Evolutionary conservation across 2,113 vertebrate genomes (phyloP).

Genomic region (Elaphurus davidianus): DNA sequence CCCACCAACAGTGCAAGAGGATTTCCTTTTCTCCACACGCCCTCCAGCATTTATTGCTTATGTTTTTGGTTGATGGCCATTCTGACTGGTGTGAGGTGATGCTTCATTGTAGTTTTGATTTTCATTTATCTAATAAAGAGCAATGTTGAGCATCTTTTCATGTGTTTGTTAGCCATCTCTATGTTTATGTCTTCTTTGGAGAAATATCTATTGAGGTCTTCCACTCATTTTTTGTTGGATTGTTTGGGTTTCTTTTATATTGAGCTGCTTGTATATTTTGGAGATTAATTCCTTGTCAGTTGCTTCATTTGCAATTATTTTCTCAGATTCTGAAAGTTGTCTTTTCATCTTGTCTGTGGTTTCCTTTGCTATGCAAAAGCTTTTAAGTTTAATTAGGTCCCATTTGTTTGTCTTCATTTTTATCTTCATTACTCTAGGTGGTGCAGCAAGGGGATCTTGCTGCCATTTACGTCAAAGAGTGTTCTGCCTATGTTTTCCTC

Average conservation of each 20-base stretch:
- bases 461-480: background rate
- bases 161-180: background rate
- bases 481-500: background rate
- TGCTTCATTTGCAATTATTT: background rate
- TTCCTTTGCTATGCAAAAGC: background rate
- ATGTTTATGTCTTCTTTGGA: background rate
- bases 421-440: background rate
- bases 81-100: background rate
- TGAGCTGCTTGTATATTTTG: background rate
- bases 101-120: background rate
- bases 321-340: background rate
- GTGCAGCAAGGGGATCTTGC: background rate
- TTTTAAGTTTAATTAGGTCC: background rate
- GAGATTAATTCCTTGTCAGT: background rate
- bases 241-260: background rate
- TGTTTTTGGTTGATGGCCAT: background rate
- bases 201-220: background rate
- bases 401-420: background rate
- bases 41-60: background rate
- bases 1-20: background rate
- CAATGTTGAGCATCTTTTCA: background rate
- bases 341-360: background rate
- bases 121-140: background rate
- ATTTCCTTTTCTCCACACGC: background rate
- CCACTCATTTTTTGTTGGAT: background rate